Base-by-base conservation (phyloP, 2,113 vertebrate genomes). In the Saimiri boliviensis region DNA sequence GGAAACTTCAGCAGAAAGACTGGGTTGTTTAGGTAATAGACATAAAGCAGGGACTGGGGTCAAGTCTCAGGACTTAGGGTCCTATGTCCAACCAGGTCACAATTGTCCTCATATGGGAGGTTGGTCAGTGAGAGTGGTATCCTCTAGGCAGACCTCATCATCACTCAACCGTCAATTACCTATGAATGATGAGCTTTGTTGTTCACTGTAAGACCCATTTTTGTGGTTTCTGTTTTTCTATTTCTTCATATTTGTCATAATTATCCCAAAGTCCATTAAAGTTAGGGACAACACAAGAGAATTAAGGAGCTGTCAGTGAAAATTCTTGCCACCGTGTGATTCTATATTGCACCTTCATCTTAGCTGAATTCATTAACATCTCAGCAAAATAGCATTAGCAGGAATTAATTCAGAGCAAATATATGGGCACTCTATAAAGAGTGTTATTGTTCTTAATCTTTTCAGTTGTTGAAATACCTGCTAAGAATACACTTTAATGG, bases 111-210 rank as follows among this genome's bases (percentile, higher is more conserved):
- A 7, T 1, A 6, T 8, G 2, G 3, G 49, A 52, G 1, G 3
- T 17, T 0, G 3, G 12, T 19, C 30, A 3, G 1, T 0, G 4
- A 1, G 7, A 6, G 10, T 47, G 37, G 21, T 0, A 0, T 4
- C 25, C 6, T 13, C 45, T 42, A 8, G 2, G 0, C 37, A 40
- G 45, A 0, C 12, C 8, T 47, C 45, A 37, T 6, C 25, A 1
- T 0, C 32, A 27, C 63, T 14, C 35, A 10, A 0, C 20, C 12
- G 0, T n/a, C 30, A 25, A 0, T 32, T 12, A 2, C 2, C 4
- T 23, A 17, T 13, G 6, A 47, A 40, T 13, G 4, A 17, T 0
- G 14, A 74, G 12, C 9, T 95, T 63, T 6, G 4, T 32, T 58
- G 25, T 93, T 66, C 71, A 56, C 40, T 25, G 9, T 6, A 42